Evolutionary conservation across 2,888 invertebrate species (phyloP), one percentile per base, ranked within the genome.

Genomic region (Aproaerema taeniolella): DNA sequence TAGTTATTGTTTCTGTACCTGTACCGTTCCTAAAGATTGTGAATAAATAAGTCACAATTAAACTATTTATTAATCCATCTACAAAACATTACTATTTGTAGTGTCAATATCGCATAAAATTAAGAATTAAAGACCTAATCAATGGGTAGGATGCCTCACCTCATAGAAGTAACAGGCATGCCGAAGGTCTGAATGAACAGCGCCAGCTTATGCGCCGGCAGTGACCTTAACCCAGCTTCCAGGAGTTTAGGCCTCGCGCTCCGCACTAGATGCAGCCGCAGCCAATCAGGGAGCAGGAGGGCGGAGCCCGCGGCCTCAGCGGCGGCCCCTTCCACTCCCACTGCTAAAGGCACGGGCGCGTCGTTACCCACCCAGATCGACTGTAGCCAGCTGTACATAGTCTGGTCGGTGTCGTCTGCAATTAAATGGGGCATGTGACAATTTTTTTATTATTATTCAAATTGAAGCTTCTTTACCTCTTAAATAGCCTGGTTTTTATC

Each of bases 111-210:
- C n/a, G n/a, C n/a, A n/a, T n/a, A n/a, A n/a, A n/a, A n/a, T n/a
- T n/a, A n/a, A n/a, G n/a, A n/a, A n/a, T n/a, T n/a, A n/a, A n/a
- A n/a, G n/a, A n/a, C n/a, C n/a, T n/a, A n/a, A n/a, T n/a, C n/a
- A n/a, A n/a, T n/a, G n/a, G n/a, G n/a, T n/a, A n/a, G n/a, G n/a
- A n/a, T n/a, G n/a, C n/a, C 42, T 58, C 66, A 91, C 77, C 93
- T 95, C 91, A 96, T 95, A 0, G 95, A 93, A 38, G 90, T 88
- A 0, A 96, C 93, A 0, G 98, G 98, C 62, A 98, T 95, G 14
- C 98, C 98, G 73, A 98, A 98, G 10, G 96, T 97, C 77, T 98
- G 98, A 38, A 98, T 95, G 72, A 97, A 98, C 7, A 98, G 85
- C 6, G 98, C 93, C 38, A 98, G 88, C 70, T 98, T 97, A 39